These are phyloP conservation scores for Lissonota sp. DNA, from an alignment of 2,888 invertebrate species.

Conservation along the genomic window DNA sequence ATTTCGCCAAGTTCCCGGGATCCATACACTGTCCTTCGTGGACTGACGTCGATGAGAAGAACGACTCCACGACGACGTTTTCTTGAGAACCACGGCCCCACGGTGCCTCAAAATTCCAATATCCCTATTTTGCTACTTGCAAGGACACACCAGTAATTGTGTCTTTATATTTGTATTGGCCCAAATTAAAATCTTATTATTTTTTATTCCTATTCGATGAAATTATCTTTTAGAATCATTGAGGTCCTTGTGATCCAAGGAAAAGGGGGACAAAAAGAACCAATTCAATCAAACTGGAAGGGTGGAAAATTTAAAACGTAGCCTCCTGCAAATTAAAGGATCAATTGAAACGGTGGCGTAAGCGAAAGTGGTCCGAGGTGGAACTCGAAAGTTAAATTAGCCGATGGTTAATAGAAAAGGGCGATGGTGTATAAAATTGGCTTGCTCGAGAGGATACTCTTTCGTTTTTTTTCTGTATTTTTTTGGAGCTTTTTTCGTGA, in stretches of 20 bases:
- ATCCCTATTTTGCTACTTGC: background rate
- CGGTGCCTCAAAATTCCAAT: background rate
- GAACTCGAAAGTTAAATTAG: constrained; percentile 41
- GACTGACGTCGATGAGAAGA: constrained; percentile 41
- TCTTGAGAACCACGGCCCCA: constrained; percentile 20
- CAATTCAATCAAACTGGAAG: background rate
- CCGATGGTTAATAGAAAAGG: constrained; percentile 38
- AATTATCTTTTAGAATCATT: too few species aligned
- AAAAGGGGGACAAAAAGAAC: background rate
- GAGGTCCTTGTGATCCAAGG: background rate
- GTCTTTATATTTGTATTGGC: too few species aligned
- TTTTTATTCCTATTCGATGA: too few species aligned
- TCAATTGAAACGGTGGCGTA: background rate
- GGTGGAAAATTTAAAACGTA: background rate
- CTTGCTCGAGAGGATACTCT: background rate
- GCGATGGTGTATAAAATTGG: constrained; percentile 49
- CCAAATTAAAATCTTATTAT: too few species aligned
- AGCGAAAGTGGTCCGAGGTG: constrained; percentile 20
- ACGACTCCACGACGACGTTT: constrained; percentile 29
- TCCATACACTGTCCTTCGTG: constrained; percentile 58
- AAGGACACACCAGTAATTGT: too few species aligned
- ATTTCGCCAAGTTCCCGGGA: constrained; percentile 47
- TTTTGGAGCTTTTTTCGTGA: background rate
- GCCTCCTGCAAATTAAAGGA: background rate
- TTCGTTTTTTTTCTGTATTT: constrained; percentile 19